phyloP scores from a whole-genome alignment of 53 echinoderm and acorn worm species.

The Arbacia lixula region DNA sequence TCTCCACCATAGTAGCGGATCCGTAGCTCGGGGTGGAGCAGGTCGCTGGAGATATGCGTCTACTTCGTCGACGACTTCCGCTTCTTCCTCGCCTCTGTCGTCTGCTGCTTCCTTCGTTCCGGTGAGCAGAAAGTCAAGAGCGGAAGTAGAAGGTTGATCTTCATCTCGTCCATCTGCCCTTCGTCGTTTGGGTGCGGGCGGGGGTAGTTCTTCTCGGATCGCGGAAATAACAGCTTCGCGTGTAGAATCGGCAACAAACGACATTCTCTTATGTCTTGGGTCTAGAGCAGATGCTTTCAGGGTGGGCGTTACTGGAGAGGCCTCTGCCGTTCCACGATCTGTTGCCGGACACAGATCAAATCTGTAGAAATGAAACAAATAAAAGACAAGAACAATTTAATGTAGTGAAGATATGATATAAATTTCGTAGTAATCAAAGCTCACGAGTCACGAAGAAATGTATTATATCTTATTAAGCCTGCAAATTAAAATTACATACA shows the following conservation, averaged over 20 bases:
- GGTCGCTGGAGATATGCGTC: not conserved
- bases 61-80: not conserved
- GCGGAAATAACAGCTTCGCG: slow-evolving; percentile 17
- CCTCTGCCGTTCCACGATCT: not conserved
- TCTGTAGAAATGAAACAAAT: not conserved
- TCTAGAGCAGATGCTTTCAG: slow-evolving; percentile 17
- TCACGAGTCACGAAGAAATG: no score
- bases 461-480: no score
- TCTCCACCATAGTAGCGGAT: slow-evolving; percentile 51
- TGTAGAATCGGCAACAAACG: not conserved
- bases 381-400: no score
- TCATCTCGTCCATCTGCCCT: slow-evolving; percentile 6
- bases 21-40: not conserved
- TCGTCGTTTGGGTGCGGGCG: slow-evolving; percentile 5
- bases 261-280: slow-evolving; percentile 16
- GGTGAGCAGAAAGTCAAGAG: slow-evolving; percentile 28
- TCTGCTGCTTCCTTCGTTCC: not conserved
- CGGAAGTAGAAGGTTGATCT: slow-evolving; percentile 16
- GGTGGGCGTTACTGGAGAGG: not conserved
- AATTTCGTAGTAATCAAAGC: not conserved
- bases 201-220: slow-evolving; percentile 5
- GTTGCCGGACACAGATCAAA: slow-evolving; percentile 9
- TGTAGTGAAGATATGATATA: not conserved
- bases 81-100: slow-evolving; percentile 1
- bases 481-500: no score